Base-by-base conservation (phyloP, 2,113 vertebrate species). In the Toxotes jaculatrix region DNA sequence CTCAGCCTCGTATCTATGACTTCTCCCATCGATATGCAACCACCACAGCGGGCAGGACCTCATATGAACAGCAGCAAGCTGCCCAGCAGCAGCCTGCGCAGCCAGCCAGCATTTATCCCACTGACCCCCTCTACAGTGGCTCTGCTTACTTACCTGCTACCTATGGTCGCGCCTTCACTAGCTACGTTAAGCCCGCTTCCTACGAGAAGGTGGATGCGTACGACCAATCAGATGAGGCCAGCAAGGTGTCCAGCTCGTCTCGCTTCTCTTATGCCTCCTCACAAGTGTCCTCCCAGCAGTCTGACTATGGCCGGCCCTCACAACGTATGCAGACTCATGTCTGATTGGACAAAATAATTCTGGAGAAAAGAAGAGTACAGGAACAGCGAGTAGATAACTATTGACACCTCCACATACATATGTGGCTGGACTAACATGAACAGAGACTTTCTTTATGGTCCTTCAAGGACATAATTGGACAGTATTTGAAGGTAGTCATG, bases 321-420 rank as follows among this genome's bases (percentile, higher is more conserved):
- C 97, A 97, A 2, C 96, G 97, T 72, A 97, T 97, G 95, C 97
- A 98, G 93, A 98, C 97, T 69, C 97, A 98, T 3, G 97, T 98
- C 89, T 98, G 95, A 98, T 60, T 57, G 53, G 86, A 80, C 82
- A 67, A 70, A 62, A 66, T 36, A 38, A 19, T 34, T 17, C 16
- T 36, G 23, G 43, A 12, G 19, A 62, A 73, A n/a, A 45, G 34
- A 74, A n/a, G 32, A 69, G 23, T 71, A 59, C 38, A 60, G 82
- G 66, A 85, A 74, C 82, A 69, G 71, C 47, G 66, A 88, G 69
- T 86, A 68, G 73, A 77, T 71, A 82, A 82, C 79, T 56, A 83
- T 68, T 57, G 84, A 81, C 80, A 89, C 56, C 56, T 59, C 69
- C 87, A 78, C 79, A 85, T 45, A 70, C 53, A 23, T 9, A 53